Percentiles rank a stretch among this genome's conserved stretches.
Conservation (phyloP, 2,797 vertebrate genomes). For the Rhinogobio ventralis region DNA sequence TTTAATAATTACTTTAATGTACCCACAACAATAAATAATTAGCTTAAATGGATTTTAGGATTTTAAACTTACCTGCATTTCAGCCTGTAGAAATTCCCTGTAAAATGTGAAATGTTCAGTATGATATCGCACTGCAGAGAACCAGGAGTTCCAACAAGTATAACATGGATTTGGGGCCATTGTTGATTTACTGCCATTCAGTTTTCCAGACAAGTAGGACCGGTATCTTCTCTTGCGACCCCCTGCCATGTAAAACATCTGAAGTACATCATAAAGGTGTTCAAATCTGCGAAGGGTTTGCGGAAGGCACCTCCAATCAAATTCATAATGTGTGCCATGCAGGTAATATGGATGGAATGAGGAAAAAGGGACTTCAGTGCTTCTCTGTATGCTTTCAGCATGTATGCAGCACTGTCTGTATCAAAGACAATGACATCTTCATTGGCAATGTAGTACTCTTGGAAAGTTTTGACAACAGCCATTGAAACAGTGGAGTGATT, state of each 20-base stretch:
- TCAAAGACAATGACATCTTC: slow-evolving; percentile 58
- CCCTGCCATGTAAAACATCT: slow-evolving; percentile 57
- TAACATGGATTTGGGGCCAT: slow-evolving; percentile 47
- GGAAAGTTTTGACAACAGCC: slow-evolving; percentile 46
- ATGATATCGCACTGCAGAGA: slow-evolving; percentile 42
- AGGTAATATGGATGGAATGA: slow-evolving; percentile 51
- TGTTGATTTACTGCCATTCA: slow-evolving; percentile 17
- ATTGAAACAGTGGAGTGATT: slow-evolving; percentile 52
- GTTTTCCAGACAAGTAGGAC: slow-evolving; percentile 29
- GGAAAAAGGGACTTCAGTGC: slow-evolving; percentile 41
- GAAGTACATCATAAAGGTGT: slow-evolving; percentile 43
- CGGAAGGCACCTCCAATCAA: slow-evolving; percentile 49
- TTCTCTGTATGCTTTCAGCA: slow-evolving; percentile 53
- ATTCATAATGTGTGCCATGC: slow-evolving; percentile 57
- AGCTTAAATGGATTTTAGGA: too few species aligned
- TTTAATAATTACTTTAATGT: too few species aligned
- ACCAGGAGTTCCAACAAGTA: slow-evolving; percentile 44
- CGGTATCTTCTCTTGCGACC: slow-evolving; percentile 53
- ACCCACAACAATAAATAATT: too few species aligned
- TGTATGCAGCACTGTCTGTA: slow-evolving; percentile 58
- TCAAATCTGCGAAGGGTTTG: slow-evolving; percentile 53
- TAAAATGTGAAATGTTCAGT: slow-evolving; percentile 27
- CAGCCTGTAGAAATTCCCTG: slow-evolving; percentile 35
- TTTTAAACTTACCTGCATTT: slow-evolving; percentile 5
- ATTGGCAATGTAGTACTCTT: slow-evolving; percentile 51